Percentiles rank a stretch among this genome's conserved stretches.
phyloP scores from a whole-genome alignment of 2,888 invertebrate genomes.

The Tenthredo livida region DNA sequence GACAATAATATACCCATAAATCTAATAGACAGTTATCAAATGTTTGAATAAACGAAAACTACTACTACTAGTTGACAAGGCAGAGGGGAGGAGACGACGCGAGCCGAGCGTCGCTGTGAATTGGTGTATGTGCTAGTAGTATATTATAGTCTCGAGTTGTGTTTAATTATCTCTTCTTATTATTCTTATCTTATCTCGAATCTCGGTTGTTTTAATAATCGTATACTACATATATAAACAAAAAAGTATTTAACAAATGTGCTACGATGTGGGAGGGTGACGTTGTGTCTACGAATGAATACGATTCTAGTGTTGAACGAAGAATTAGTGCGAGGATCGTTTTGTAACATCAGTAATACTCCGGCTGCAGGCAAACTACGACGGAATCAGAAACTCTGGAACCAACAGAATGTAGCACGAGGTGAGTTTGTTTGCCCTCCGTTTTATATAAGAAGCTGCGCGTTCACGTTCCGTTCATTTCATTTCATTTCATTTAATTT shows the following conservation, averaged over 20 bases:
- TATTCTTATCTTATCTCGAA: background rate
- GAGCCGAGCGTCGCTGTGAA: slow-evolving; percentile 29
- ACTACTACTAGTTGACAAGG: slow-evolving; percentile 42
- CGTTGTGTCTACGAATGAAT: slow-evolving; percentile 18
- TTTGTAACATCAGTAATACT: background rate
- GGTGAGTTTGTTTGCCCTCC: slow-evolving; percentile 70
- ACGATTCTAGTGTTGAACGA: slow-evolving; percentile 8
- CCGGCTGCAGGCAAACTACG: slow-evolving; percentile 10
- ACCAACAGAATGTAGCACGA: slow-evolving; percentile 77
- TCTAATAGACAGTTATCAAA: background rate
- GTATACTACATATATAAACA: too few species aligned
- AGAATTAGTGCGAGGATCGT: slow-evolving; percentile 11
- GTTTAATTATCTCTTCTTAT: background rate
- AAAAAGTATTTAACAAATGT: background rate
- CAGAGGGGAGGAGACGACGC: slow-evolving; percentile 22
- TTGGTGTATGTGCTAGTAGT: background rate
- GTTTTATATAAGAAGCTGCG: slow-evolving; percentile 47
- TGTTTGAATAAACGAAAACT: slow-evolving; percentile 16
- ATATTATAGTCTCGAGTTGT: background rate
- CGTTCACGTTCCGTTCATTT: background rate
- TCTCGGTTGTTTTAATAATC: too few species aligned
- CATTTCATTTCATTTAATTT: background rate
- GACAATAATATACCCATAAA: background rate
- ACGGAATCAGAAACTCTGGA: slow-evolving; percentile 25
- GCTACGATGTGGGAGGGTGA: slow-evolving; percentile 38